Evolutionary conservation across 2,888 invertebrate species (phyloP).

Genomic region (Platycheirus albimanus): DNA sequence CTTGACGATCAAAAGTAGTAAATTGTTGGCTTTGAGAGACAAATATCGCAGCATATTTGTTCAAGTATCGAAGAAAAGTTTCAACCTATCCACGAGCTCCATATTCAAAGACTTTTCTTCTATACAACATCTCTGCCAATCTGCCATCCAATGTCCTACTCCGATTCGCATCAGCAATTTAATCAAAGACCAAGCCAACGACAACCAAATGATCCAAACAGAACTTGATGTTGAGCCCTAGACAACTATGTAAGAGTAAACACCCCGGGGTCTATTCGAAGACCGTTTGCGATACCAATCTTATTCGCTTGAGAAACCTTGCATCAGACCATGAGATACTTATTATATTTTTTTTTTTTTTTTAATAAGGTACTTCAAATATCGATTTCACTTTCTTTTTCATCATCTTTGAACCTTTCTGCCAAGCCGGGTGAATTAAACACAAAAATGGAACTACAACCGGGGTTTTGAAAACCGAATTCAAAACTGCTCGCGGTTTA

Average conservation of each 20-base stretch:
- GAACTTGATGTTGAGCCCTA: conserved; percentile 9
- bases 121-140: background rate
- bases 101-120: too few relatives aligned
- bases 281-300: conserved; percentile 43
- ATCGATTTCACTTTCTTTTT: conserved; percentile 72
- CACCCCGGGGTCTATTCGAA: conserved; percentile 37
- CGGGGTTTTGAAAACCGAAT: background rate
- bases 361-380: conserved; percentile 38
- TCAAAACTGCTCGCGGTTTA: background rate
- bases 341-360: conserved; percentile 5
- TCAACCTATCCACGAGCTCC: too few relatives aligned
- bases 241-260: background rate
- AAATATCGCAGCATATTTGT: too few relatives aligned
- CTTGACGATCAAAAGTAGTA: too few relatives aligned
- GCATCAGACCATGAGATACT: conserved; percentile 18
- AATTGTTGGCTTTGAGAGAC: too few relatives aligned
- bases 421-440: conserved; percentile 31
- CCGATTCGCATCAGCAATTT: conserved; percentile 32
- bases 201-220: conserved; percentile 17
- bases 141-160: conserved; percentile 19
- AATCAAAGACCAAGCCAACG: background rate
- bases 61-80: too few relatives aligned
- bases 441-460: background rate
- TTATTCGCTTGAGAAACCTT: conserved; percentile 12
- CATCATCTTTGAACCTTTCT: conserved; percentile 51